These are phyloP conservation scores for Pachypsylla venusta DNA, from an alignment of 1,140 invertebrate species.

Conservation along the genomic window DNA sequence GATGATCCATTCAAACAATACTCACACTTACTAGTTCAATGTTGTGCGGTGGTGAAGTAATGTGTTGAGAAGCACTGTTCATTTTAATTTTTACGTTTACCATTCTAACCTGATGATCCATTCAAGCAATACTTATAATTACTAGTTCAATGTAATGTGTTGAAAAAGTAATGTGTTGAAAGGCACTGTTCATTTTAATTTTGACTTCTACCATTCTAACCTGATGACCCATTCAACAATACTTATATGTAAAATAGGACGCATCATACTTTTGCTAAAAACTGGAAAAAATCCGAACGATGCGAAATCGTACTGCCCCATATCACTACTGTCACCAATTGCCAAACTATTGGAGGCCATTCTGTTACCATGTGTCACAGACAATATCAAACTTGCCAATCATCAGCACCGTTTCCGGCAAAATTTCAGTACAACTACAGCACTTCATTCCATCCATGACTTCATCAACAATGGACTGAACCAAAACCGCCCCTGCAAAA, in stretches of 20 bases:
- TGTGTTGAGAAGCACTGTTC: no score
- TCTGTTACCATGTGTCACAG: neutral
- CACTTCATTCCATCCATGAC: neutral
- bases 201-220: no score
- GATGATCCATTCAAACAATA: no score
- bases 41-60: no score
- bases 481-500: neutral
- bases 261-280: neutral
- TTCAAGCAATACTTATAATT: no score
- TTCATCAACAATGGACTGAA: neutral
- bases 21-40: no score
- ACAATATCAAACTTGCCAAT: neutral
- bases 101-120: no score
- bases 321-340: neutral
- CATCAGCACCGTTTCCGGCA: neutral
- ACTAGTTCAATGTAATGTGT: no score
- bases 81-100: no score
- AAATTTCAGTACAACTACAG: neutral
- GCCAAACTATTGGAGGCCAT: neutral
- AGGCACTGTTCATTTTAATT: no score
- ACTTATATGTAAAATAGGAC: neutral
- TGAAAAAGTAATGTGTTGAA: no score
- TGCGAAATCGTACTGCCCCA: neutral
- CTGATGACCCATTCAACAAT: no score
- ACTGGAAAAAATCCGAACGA: neutral